Base-by-base conservation (phyloP, 2,797 vertebrate species). In the Coranthus polyacanthus region DNA sequence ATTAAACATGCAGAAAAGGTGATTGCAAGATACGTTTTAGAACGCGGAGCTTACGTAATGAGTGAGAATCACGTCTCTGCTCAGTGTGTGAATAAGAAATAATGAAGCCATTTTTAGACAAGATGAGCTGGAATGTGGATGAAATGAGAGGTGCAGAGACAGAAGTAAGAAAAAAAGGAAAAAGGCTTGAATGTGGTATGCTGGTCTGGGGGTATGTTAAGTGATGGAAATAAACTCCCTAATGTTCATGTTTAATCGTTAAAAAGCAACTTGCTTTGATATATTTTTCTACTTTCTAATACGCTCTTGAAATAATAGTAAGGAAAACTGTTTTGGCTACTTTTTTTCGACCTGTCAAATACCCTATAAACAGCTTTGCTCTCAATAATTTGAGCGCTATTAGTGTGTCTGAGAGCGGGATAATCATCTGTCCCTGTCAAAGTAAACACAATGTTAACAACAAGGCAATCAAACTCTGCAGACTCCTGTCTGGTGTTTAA, bases 61-160 rank as follows among this genome's bases (percentile, higher is more conserved):
- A 60, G 68, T 83, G 81, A 67, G 74, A 83, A 85, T 67, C 59
- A 18, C 82, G 53, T 78, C 36, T 73, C 64, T 73, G n/a, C 39
- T 71, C 49, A 15, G 60, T 42, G 57, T 79, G 68, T 70, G 74
- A 85, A 82, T 79, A 65, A 76, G 64, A 76, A 72, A 78, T 81
- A 85, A 85, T 73, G 63, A 80, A 55, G 67, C 75, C 77, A 81
- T 79, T 86, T 90, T 84, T 83, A 88, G 81, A 81, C 2, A 5
- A 81, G 49, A 44, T 79, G 75, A 76, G 64, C 47, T 65, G 49
- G 59, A 63, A 67, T n/a, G 15, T 2, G 16, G 60, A 71, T 52
- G 56, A 61, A 58, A 64, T 2, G 15, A 65, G 36, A 44, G 13
- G 34, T 60, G 57, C 46, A 22, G 52, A 29, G 53, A 73, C 16